Evolutionary conservation across 2,113 vertebrate genomes (phyloP).

Genomic region (Paratilapia polleni): DNA sequence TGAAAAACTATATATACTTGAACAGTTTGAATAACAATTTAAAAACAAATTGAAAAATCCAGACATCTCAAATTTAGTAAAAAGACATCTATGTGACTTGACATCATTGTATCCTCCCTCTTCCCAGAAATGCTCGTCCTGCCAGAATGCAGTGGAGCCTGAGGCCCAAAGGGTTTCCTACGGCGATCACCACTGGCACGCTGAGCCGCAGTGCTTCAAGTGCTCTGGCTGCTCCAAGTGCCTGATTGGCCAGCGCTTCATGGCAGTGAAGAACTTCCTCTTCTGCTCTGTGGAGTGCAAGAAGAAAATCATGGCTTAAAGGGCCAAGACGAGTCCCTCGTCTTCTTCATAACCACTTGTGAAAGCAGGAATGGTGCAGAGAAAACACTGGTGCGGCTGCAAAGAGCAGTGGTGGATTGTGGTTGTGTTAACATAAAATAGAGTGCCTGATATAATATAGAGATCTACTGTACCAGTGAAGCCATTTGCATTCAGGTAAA

Average conservation of each 20-base stretch:
- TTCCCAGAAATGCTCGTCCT: slow-evolving; percentile 88
- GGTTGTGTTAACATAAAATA: not conserved
- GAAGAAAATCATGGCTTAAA: slow-evolving; percentile 83
- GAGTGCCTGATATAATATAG: slow-evolving; percentile 1
- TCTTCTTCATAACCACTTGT: not conserved
- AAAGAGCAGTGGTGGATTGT: not conserved
- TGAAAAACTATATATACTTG: not conserved
- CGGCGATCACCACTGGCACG: slow-evolving; percentile 93
- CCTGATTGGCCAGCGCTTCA: slow-evolving; percentile 93
- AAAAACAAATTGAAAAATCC: not conserved
- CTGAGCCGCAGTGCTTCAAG: slow-evolving; percentile 87
- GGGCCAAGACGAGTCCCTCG: not conserved
- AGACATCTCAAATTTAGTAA: not conserved
- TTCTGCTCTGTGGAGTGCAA: slow-evolving; percentile 96
- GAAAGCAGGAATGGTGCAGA: slow-evolving; percentile 6
- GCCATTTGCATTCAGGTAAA: not conserved
- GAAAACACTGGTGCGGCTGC: slow-evolving; percentile 5
- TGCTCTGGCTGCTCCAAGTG: slow-evolving; percentile 94
- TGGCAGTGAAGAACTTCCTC: slow-evolving; percentile 89
- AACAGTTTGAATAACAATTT: not conserved
- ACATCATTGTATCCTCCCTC: not conserved
- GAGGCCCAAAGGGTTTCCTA: slow-evolving; percentile 95
- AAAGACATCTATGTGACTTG: not conserved
- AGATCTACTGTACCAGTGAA: not conserved
- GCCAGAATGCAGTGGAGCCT: slow-evolving; percentile 89